Percentiles rank a stretch among this genome's conserved stretches.
Evolutionary conservation across 2,888 invertebrate species (phyloP).

Genomic region (Orthosia gothica): DNA sequence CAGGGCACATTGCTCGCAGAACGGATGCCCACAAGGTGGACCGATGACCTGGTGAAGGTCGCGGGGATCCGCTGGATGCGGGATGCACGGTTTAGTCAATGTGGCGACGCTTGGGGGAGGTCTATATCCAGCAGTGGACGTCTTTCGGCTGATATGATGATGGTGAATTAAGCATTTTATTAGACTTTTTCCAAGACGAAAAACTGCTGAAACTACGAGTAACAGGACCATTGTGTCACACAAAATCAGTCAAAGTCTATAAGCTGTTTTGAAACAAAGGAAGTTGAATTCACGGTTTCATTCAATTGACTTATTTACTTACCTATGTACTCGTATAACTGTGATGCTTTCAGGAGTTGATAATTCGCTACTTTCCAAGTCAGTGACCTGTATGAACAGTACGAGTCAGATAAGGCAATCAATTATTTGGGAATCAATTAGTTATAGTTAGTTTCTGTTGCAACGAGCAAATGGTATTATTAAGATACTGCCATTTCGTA

Average conservation of each 20-base stretch:
- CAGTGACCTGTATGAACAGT: constrained; percentile 40
- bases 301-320: not conserved
- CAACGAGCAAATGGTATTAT: not conserved
- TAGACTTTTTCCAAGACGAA: not conserved
- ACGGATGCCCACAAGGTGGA: no score
- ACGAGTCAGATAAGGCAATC: constrained; percentile 39
- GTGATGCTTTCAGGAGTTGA: not conserved
- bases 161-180: not conserved
- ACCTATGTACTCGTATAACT: not conserved
- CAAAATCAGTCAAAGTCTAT: constrained; percentile 5
- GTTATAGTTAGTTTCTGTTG: not conserved
- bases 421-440: constrained; percentile 14
- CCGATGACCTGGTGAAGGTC: no score
- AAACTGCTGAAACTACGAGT: not conserved
- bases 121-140: no score
- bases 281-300: not conserved
- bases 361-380: constrained; percentile 37
- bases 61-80: no score
- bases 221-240: not conserved
- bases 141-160: no score
- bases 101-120: no score
- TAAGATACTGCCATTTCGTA: not conserved
- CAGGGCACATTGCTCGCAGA: no score
- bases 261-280: constrained; percentile 1
- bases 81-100: no score